These are phyloP conservation scores for Columba livia DNA, from an alignment of 2,113 vertebrate genomes.

Conservation along the genomic window DNA sequence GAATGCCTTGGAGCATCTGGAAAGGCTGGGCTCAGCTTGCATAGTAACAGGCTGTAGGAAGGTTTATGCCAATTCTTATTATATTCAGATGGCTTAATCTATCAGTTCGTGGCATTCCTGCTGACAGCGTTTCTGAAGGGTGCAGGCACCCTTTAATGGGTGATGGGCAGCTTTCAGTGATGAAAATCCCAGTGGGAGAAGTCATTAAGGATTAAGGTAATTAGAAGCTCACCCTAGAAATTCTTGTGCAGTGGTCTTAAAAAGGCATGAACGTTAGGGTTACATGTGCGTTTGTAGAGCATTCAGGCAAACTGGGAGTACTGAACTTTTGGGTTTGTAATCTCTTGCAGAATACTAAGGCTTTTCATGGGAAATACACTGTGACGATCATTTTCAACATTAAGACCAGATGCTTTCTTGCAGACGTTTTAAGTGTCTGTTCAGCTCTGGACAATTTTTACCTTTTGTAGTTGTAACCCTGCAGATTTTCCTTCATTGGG, in stretches of 20 bases:
- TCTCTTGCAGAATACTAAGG: background rate
- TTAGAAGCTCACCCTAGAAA: background rate
- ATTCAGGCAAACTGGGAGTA: background rate
- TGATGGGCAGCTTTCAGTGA: background rate
- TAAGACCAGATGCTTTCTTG: background rate
- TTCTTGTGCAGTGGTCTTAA: background rate
- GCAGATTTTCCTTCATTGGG: background rate
- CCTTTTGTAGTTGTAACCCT: background rate
- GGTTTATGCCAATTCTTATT: background rate
- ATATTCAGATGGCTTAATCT: background rate
- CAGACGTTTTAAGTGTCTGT: background rate
- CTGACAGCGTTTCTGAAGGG: background rate
- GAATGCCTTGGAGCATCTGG: background rate
- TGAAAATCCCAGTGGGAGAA: background rate
- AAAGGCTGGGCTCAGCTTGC: background rate
- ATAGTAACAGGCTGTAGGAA: background rate
- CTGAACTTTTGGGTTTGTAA: background rate
- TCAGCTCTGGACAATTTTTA: background rate
- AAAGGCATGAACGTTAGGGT: background rate
- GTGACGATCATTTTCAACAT: background rate
- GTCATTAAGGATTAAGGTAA: background rate
- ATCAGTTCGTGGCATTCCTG: background rate
- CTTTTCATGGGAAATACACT: background rate
- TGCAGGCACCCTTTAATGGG: background rate
- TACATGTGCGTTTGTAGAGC: background rate